Evolutionary conservation across 53 echinoderm and acorn worm genomes (phyloP).

Genomic region (Henricia sp.): DNA sequence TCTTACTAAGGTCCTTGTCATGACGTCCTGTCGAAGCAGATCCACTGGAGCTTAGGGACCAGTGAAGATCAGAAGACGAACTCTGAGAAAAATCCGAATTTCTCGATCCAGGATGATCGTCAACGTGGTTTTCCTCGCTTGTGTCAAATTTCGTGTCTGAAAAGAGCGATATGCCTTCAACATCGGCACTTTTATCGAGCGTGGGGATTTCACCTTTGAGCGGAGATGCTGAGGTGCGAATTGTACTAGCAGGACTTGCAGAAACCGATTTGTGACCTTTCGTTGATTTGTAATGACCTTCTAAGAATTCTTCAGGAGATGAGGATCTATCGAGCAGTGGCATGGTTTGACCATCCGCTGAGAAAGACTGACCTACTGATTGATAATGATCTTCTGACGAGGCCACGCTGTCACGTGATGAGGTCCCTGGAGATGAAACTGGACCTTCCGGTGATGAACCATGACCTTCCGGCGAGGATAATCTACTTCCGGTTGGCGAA

Average conservation of each 20-base stretch:
- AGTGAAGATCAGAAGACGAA: conserved; percentile 21
- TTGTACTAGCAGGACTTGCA: too few species aligned
- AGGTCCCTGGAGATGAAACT: neutral
- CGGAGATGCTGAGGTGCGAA: too few species aligned
- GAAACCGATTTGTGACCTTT: neutral
- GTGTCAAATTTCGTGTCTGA: conserved; percentile 10
- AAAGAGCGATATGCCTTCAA: neutral
- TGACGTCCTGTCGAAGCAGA: neutral
- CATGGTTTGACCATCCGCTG: neutral
- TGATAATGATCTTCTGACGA: neutral
- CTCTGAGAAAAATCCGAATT: neutral
- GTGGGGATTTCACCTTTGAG: neutral
- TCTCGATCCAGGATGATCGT: neutral
- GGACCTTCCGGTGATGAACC: neutral
- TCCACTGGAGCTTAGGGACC: conserved; percentile 30
- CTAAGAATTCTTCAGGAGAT: too few species aligned
- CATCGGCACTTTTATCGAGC: neutral
- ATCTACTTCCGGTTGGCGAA: neutral
- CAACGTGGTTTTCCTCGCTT: neutral
- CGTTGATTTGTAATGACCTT: neutral
- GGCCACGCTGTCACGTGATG: neutral
- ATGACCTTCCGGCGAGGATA: neutral
- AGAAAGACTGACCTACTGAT: neutral
- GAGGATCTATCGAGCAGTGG: neutral
- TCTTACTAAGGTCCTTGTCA: neutral